These are phyloP conservation scores for Drosophila sulfurigaster DNA, from an alignment of 1,140 invertebrate species.

Conservation along the genomic window DNA sequence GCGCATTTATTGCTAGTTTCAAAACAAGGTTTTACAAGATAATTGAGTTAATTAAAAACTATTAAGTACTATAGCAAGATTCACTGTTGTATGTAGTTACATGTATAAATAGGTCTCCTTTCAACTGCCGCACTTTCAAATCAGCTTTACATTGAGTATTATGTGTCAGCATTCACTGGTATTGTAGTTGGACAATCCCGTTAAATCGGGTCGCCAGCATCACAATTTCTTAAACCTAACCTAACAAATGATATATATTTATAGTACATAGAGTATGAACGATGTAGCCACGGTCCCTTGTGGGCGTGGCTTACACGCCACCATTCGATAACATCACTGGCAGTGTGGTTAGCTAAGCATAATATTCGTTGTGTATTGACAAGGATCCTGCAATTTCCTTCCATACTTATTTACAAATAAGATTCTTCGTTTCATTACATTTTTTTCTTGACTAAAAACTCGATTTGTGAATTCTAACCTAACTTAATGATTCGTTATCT, in stretches of 20 bases:
- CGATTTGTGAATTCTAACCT: constrained; percentile 64
- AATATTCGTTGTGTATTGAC: constrained; percentile 78
- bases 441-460: constrained; percentile 62
- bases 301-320: constrained; percentile 35
- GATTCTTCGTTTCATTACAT: neutral
- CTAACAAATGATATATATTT: constrained; percentile 64
- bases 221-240: constrained; percentile 71
- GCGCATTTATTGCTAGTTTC: constrained; percentile 49
- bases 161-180: constrained; percentile 78
- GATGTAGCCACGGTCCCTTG: constrained; percentile 35
- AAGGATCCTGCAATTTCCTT: constrained; percentile 55
- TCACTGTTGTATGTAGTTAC: constrained; percentile 31
- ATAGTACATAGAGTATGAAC: constrained; percentile 72
- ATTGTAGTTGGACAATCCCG: constrained; percentile 52
- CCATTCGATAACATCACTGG: constrained; percentile 64
- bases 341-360: constrained; percentile 84
- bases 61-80: constrained; percentile 51
- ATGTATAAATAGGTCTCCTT: constrained; percentile 61
- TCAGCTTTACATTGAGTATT: constrained; percentile 75
- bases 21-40: constrained; percentile 34
- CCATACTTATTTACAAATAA: constrained; percentile 50
- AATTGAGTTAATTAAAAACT: constrained; percentile 48
- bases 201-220: constrained; percentile 34
- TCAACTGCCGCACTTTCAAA: constrained; percentile 53
- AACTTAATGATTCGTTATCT: constrained; percentile 30